Evolutionary conservation across 2,113 vertebrate genomes (phyloP), one percentile per base, ranked within the genome.

Genomic region (Dryoscopus gambensis): DNA sequence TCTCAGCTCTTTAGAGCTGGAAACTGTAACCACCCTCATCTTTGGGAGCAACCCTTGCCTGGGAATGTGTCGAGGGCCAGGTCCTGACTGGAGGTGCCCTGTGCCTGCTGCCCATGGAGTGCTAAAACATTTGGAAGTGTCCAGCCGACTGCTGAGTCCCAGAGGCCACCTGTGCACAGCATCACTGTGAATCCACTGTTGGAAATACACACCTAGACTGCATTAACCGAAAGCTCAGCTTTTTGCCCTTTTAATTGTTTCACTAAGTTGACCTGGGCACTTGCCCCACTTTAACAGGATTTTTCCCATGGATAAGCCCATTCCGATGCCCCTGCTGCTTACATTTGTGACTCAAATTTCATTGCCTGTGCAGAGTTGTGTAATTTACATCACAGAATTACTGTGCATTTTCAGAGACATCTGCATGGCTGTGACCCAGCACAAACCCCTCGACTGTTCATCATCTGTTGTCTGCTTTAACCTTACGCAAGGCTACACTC

Each of bases 401-500:
- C 9, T 22, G 23, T 60, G 44, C 10, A 7, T 73, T 91, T 49
- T 33, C 63, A 77, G 80, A 62, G 53, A 62, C 37, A n/a, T 22
- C 40, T 83, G 55, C 17, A 14, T 9, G 30, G 31, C 73, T 15
- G 3, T 2, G 8, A 69, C 50, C 73, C 33, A 39, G 28, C 68
- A 19, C 17, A 50, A 55, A 44, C 37, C 31, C 20, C 42, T 65
- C 0, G 0, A n/a, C 52, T 60, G 17, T 23, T 75, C n/a, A 40
- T 39, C 42, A 27, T n/a, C 52, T 60, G 13, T 33, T 3, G 0
- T 68, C 89, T 57, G 10, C 9, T 21, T 68, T 56, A 90, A 73
- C 63, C 44, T 70, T 33, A 28, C 0, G 1, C 57, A 40, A 65
- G 80, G 35, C 71, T 44, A 13, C 31, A n/a, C 68, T 52, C 55